Evolutionary conservation across 64 coral and sea anemone species (phyloP).

Genomic region (Hydrozoanthus tunicans): DNA sequence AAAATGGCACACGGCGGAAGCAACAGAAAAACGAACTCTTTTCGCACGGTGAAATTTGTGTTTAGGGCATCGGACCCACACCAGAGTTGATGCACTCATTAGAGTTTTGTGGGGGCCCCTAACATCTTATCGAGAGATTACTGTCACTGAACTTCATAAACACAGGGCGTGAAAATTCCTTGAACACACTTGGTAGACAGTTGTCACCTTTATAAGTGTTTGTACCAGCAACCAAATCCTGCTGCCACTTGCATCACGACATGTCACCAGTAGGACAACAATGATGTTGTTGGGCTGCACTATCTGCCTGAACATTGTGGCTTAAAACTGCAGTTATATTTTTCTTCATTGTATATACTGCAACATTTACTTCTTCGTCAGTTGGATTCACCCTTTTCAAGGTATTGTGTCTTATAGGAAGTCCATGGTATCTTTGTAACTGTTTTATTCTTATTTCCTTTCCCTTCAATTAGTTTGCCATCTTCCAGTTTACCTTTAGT

Average conservation of each 20-base stretch:
- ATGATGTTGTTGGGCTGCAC: neutral
- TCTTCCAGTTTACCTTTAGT: neutral
- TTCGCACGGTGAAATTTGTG: constrained; percentile 3
- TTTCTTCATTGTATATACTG: neutral
- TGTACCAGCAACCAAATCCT: neutral
- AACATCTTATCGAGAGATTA: neutral
- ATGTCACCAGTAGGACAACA: neutral
- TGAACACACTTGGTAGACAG: neutral
- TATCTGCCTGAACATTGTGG: neutral
- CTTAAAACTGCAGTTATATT: neutral
- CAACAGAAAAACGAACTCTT: constrained; percentile 8
- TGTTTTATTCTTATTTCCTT: neutral
- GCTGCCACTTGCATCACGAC: neutral
- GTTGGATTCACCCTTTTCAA: neutral
- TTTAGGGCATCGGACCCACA: neutral
- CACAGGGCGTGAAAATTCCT: neutral
- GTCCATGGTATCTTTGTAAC: neutral
- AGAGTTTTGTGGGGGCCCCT: neutral
- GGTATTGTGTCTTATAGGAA: neutral
- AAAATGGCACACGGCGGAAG: constrained; percentile 54
- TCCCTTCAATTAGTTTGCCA: neutral
- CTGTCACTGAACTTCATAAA: constrained; percentile 2
- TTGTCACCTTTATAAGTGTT: neutral
- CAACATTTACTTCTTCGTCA: neutral
- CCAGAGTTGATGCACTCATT: neutral